Conservation (phyloP, 2,797 vertebrate genomes). For the Enoplosus armatus region DNA sequence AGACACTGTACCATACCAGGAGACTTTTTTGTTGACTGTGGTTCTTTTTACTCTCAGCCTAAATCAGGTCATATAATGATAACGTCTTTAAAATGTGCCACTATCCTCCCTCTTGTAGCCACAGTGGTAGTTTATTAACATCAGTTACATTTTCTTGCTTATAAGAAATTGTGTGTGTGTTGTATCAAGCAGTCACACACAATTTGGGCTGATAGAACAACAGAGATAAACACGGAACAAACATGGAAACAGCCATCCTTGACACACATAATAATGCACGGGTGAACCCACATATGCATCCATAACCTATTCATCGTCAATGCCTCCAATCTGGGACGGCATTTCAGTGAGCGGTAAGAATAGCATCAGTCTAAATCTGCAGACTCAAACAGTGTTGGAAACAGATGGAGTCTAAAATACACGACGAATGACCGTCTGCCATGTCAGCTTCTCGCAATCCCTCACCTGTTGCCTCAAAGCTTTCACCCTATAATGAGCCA, state of each 20-base stretch:
- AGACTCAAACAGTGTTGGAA: conserved; percentile 10
- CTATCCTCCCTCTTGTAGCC: neutral
- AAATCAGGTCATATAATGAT: neutral
- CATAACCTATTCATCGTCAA: conserved; percentile 2
- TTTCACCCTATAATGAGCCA: conserved; percentile 44
- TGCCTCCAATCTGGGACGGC: conserved; percentile 6
- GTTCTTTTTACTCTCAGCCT: neutral
- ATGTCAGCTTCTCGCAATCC: conserved; percentile 28
- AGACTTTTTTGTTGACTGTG: neutral
- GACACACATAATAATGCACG: conserved; percentile 7
- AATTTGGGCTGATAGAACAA: neutral
- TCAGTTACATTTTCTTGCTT: neutral
- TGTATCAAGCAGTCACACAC: neutral
- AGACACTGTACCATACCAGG: neutral
- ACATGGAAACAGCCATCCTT: conserved; percentile 14
- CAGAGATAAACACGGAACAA: neutral
- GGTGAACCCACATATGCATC: conserved; percentile 33
- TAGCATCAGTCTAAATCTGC: conserved; percentile 50
- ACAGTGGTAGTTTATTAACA: neutral
- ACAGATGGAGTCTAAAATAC: conserved; percentile 54
- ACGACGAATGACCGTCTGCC: neutral
- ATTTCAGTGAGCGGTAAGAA: conserved; percentile 39
- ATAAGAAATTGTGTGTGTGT: neutral
- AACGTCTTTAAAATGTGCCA: neutral
- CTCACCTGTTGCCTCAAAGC: conserved; percentile 65